phyloP scores from a whole-genome alignment of 2,113 vertebrate species.

The Aptenodytes forsteri region DNA sequence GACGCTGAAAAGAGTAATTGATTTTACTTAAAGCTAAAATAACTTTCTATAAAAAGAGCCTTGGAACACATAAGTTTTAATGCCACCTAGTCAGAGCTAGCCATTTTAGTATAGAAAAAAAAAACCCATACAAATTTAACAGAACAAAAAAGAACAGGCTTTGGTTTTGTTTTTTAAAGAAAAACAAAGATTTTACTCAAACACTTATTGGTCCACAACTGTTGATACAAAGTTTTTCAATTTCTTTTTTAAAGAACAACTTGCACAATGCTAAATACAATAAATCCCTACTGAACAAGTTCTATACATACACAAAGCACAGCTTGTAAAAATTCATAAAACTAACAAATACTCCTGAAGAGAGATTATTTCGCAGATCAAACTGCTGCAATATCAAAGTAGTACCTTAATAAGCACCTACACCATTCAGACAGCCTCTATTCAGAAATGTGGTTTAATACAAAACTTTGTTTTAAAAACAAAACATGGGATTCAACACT shows the following conservation, averaged over 20 bases:
- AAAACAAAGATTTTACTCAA: slow-evolving; percentile 40
- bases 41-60: not conserved
- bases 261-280: slow-evolving; percentile 11
- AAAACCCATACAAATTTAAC: not conserved
- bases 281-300: slow-evolving; percentile 8
- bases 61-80: not conserved
- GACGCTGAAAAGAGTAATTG: not conserved
- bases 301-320: slow-evolving; percentile 22
- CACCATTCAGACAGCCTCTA: not conserved
- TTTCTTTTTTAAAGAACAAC: not conserved
- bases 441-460: not conserved
- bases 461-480: not conserved
- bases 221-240: not conserved
- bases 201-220: not conserved
- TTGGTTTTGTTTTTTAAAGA: not conserved
- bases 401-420: not conserved
- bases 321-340: not conserved
- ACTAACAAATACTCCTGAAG: slow-evolving; percentile 1
- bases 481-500: not conserved
- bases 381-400: not conserved
- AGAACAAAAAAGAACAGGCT: not conserved
- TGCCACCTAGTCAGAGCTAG: not conserved
- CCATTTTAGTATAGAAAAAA: not conserved
- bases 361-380: not conserved
- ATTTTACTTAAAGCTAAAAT: not conserved